Conservation (phyloP, 64 coral and sea anemone species). For the Catalaphyllia jardinei region DNA sequence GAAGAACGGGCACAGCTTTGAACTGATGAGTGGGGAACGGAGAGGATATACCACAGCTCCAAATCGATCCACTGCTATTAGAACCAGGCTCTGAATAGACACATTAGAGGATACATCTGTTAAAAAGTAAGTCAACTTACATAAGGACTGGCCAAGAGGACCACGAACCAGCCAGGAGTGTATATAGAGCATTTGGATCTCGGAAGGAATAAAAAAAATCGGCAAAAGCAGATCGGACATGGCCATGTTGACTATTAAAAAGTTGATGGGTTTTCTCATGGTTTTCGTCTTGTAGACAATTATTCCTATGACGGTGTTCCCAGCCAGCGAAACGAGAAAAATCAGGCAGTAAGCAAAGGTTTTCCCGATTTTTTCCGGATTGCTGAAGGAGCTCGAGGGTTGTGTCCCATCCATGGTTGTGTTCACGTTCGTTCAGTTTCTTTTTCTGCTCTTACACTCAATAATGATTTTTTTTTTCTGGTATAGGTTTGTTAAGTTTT, state of each 20-base stretch:
- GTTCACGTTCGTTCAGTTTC: neutral
- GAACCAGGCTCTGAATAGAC: conserved; percentile 16
- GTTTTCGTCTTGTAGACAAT: neutral
- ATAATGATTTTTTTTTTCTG: too few relatives aligned
- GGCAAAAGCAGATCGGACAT: neutral
- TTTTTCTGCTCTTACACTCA: neutral
- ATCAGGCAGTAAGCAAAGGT: neutral
- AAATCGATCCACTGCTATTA: conserved; percentile 22
- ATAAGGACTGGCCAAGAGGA: neutral
- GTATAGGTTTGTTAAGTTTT: too few relatives aligned
- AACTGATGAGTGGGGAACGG: neutral
- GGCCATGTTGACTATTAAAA: neutral
- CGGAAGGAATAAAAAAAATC: neutral
- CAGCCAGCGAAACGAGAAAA: neutral
- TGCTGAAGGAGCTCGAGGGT: neutral
- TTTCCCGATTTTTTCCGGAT: neutral
- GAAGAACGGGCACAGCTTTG: neutral
- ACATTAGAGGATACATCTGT: neutral
- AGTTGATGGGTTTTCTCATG: neutral
- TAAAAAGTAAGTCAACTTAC: neutral
- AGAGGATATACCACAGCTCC: neutral
- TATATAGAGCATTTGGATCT: neutral
- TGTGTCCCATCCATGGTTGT: neutral
- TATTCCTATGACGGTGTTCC: neutral
- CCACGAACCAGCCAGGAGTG: neutral